These are phyloP conservation scores for Micrastur ruficollis DNA, from an alignment of 2,797 vertebrate species.

Conservation along the genomic window DNA sequence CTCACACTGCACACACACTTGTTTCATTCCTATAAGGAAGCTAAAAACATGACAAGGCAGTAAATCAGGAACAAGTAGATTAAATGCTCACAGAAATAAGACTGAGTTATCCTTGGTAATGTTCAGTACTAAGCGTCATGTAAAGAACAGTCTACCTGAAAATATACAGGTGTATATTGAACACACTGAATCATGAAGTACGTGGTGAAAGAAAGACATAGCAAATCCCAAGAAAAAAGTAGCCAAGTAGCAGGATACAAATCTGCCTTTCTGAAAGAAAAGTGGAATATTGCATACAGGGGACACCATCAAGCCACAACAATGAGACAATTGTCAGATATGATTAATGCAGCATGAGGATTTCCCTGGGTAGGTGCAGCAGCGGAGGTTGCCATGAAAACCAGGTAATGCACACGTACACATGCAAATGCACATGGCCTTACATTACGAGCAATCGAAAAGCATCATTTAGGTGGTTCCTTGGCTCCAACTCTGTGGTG, in stretches of 20 bases:
- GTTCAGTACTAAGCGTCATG: neutral
- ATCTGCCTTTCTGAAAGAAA: conserved; percentile 45
- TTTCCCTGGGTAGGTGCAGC: conserved; percentile 72
- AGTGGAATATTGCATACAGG: neutral
- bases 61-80: conserved; percentile 68
- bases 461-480: neutral
- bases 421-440: conserved; percentile 16
- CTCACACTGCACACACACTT: neutral
- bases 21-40: neutral
- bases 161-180: neutral
- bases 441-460: conserved; percentile 62
- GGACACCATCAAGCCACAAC: conserved; percentile 54
- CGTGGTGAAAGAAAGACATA: neutral
- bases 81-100: neutral
- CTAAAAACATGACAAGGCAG: conserved; percentile 30
- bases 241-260: neutral
- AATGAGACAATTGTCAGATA: conserved; percentile 67
- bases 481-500: neutral
- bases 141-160: neutral
- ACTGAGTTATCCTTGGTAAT: neutral
- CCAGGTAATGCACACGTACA: conserved; percentile 66
- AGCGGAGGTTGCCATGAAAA: conserved; percentile 75
- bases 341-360: conserved; percentile 76
- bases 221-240: neutral
- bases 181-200: neutral